A percentile compares a stretch with the other conserved stretches of the same genome.
phyloP scores from a whole-genome alignment of 2,113 vertebrate genomes.

The Caloenas nicobarica region DNA sequence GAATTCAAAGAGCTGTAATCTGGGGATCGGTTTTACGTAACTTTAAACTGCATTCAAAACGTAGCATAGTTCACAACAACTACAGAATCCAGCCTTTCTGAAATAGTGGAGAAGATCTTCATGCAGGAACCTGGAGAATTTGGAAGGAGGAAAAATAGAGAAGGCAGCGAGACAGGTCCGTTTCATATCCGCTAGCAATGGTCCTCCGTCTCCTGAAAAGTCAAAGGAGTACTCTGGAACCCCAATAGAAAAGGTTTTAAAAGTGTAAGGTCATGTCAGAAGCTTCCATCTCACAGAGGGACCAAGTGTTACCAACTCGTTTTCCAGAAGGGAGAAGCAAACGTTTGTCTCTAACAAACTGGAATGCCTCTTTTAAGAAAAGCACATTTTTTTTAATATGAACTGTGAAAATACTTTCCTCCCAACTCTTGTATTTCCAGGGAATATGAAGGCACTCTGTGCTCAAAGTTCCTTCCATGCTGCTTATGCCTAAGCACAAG shows the following conservation, averaged over 20 bases:
- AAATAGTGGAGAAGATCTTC: neutral
- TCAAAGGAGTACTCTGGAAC: neutral
- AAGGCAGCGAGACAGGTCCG: neutral
- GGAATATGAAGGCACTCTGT: neutral
- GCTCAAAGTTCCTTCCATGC: neutral
- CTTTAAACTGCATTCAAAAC: neutral
- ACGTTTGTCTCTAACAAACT: neutral
- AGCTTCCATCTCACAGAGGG: neutral
- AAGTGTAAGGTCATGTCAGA: neutral
- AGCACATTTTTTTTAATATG: fast-evolving
- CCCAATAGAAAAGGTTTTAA: neutral
- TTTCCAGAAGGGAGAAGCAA: neutral
- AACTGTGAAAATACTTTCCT: neutral
- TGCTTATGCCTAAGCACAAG: neutral
- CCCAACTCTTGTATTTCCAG: neutral
- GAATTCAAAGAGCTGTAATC: neutral
- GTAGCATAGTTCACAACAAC: neutral
- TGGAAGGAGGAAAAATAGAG: neutral
- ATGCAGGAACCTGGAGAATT: neutral
- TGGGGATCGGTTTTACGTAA: fast-evolving
- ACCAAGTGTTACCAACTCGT: neutral
- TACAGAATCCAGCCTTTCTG: neutral
- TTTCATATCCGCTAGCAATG: neutral
- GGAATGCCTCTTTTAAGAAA: neutral
- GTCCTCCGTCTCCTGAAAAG: neutral